Base-by-base conservation (phyloP, 2,797 vertebrate genomes). In the Chelidonichthys spinosus region DNA sequence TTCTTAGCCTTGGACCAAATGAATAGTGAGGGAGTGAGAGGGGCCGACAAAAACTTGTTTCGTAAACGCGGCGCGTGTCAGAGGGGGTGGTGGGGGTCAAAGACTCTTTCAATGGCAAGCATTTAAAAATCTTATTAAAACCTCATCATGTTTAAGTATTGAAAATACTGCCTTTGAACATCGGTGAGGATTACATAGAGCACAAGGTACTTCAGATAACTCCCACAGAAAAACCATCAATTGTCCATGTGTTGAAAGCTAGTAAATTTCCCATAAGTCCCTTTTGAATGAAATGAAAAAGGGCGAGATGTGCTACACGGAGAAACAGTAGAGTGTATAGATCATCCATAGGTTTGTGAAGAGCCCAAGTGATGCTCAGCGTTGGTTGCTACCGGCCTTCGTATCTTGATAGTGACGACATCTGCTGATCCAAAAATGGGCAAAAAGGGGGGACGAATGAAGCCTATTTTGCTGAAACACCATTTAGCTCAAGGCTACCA, bases 1-100 rank as follows among this genome's bases (percentile, higher is more conserved):
- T 73, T 66, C 75, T 79, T 76, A 86, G 77, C 90, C 90, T 93
- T 92, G 89, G 63, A 72, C 49, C 33, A 58, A 63, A 81, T 90
- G 54, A 89, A 91, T 84, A 52, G 35, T 7, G 47, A 65, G 50
- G 62, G 39, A 63, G 53, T 32, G 9, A 66, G 50, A 47, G 37
- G 60, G 43, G 53, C 25, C 25, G 18, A 78, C 11, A 54, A 68
- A 82, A 74, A 82, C 17, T 49, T 70, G 67, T 67, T 85, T 72
- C 18, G 6, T 81, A 73, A 87, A 87, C 75, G 81, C 78, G 58
- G 61, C 36, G 39, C 52, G 58, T 63, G 25, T 58, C 44, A 63
- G 32, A 17, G 3, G 7, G 37, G 11, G 49, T 50, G 25, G 60
- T 60, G 25, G 40, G 62, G n/a, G 50, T 49, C 32, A 74, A 2